Conservation (phyloP, 2,797 vertebrate genomes). For the Sphenopsis melanotis region DNA sequence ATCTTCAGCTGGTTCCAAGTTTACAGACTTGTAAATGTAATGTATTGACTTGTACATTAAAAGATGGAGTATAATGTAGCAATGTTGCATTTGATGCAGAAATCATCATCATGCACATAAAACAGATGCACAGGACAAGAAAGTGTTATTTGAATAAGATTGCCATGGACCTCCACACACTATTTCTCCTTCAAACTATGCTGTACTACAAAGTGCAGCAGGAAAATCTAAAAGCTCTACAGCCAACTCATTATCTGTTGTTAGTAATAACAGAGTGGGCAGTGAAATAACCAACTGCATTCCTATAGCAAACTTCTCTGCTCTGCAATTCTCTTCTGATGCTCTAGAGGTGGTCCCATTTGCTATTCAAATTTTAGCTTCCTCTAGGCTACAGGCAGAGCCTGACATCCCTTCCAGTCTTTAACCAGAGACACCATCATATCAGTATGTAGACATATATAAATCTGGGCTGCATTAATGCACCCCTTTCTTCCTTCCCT, state of each 20-base stretch:
- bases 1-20: not conserved
- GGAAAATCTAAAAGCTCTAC: not conserved
- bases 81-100: not conserved
- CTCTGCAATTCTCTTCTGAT: not conserved
- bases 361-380: conserved; percentile 13
- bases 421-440: not conserved
- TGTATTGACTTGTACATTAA: not conserved
- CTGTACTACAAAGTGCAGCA: not conserved
- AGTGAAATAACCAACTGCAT: not conserved
- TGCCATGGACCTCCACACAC: not conserved
- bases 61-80: not conserved
- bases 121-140: not conserved
- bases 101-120: not conserved
- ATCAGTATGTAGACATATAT: not conserved
- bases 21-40: not conserved
- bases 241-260: not conserved
- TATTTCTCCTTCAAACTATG: not conserved
- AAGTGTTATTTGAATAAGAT: not conserved
- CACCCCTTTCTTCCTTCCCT: not conserved
- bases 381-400: not conserved
- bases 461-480: not conserved
- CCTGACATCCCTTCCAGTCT: not conserved
- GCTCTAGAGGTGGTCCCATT: conserved; percentile 26
- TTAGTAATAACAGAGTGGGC: not conserved
- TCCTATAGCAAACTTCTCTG: not conserved